A percentile compares a stretch with the other conserved stretches of the same genome.
Conservation (phyloP, 53 echinoderm and acorn worm genomes). For the Pentamera pediparva region DNA sequence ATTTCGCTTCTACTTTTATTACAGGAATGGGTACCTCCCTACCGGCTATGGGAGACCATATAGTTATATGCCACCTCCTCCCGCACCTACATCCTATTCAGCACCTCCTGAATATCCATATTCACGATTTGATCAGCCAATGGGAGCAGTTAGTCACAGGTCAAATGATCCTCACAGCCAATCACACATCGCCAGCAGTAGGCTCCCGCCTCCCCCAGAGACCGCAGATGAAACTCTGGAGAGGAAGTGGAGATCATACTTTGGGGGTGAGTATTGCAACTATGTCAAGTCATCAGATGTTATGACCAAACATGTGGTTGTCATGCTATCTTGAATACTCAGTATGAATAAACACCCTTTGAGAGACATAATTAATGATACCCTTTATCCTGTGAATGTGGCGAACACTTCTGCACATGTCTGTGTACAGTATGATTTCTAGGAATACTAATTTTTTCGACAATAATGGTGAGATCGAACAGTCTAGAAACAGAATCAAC, state of each 20-base stretch:
- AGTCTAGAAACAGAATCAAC: too few species aligned
- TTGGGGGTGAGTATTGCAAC: constrained; percentile 65
- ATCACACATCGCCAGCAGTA: constrained; percentile 3
- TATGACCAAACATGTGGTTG: too few species aligned
- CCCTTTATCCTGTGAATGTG: too few species aligned
- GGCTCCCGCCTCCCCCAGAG: constrained; percentile 35
- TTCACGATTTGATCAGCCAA: constrained; percentile 7
- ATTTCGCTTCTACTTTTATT: too few species aligned
- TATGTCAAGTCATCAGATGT: too few species aligned
- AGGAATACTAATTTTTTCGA: too few species aligned
- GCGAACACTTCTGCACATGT: too few species aligned
- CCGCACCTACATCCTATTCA: neutral
- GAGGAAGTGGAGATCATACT: constrained; percentile 89
- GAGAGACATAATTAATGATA: too few species aligned
- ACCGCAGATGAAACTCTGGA: constrained; percentile 80
- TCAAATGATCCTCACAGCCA: constrained; percentile 34
- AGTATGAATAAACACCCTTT: too few species aligned
- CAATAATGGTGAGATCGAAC: too few species aligned
- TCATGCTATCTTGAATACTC: neutral
- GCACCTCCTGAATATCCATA: constrained; percentile 31
- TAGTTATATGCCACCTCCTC: neutral
- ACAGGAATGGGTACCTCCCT: too few species aligned
- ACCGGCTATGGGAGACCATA: neutral
- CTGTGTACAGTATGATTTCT: too few species aligned
- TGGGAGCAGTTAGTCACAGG: constrained; percentile 1